Evolutionary conservation across 2,888 invertebrate species (phyloP).

Genomic region (Platynereis dumerilii): DNA sequence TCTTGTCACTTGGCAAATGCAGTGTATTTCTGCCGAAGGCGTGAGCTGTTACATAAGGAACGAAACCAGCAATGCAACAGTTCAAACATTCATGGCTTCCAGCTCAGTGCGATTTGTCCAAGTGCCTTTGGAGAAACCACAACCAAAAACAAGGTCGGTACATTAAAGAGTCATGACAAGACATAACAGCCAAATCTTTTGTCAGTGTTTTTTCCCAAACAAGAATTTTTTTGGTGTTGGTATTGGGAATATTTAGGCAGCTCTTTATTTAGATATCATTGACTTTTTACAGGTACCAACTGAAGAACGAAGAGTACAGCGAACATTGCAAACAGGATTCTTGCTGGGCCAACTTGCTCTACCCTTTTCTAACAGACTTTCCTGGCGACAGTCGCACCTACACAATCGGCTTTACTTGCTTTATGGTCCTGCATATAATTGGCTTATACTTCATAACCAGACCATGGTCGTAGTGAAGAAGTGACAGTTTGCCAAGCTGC

Average conservation of each 20-base stretch:
- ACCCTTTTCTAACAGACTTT: slow-evolving; percentile 28
- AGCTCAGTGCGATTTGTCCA: slow-evolving; percentile 30
- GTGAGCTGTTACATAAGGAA: slow-evolving; percentile 35
- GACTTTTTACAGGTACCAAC: slow-evolving; percentile 22
- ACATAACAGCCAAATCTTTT: too few species aligned
- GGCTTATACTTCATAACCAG: slow-evolving; percentile 23
- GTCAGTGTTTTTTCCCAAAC: too few species aligned
- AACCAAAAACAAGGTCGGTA: slow-evolving; percentile 13
- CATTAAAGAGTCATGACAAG: too few species aligned
- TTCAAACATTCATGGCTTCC: slow-evolving; percentile 24
- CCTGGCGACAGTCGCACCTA: slow-evolving; percentile 18
- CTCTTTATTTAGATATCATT: too few species aligned
- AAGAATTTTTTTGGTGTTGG: too few species aligned
- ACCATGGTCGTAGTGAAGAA: slow-evolving; percentile 26
- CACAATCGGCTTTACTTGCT: slow-evolving; percentile 18
- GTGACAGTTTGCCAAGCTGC: too few species aligned
- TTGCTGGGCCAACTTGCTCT: slow-evolving; percentile 34
- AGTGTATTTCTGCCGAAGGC: slow-evolving; percentile 41
- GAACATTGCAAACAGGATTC: slow-evolving; percentile 25
- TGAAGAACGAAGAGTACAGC: not conserved
- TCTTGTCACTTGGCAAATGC: slow-evolving; percentile 44
- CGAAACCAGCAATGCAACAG: not conserved
- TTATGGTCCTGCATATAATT: slow-evolving; percentile 22
- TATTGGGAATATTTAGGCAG: not conserved
- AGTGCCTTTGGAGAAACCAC: slow-evolving; percentile 21